phyloP scores from a whole-genome alignment of 1,140 invertebrate genomes.

The Andricus grossulariae region DNA sequence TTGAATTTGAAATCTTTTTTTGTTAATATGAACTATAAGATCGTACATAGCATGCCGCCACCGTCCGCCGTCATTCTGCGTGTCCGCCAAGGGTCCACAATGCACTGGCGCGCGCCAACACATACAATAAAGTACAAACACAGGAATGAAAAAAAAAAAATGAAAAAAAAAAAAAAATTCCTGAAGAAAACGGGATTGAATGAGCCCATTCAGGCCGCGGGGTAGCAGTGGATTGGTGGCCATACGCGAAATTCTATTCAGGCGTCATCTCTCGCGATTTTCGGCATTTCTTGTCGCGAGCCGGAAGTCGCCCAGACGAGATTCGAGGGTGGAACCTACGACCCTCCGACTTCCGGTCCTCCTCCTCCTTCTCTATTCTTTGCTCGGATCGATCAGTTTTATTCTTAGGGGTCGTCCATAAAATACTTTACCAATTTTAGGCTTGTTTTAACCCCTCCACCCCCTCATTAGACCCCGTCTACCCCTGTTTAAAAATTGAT shows the following conservation, averaged over 20 bases:
- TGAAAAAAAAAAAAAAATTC: constrained; percentile 39
- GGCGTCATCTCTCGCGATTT: constrained; percentile 48
- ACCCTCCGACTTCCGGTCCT: constrained; percentile 15
- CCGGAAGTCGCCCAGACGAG: constrained; percentile 69
- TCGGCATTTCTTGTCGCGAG: constrained; percentile 58
- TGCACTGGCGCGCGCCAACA: constrained; percentile 56
- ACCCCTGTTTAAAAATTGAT: too few relatives aligned
- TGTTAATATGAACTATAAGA: too few relatives aligned
- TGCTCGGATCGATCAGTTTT: background rate
- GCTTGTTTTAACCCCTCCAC: too few relatives aligned
- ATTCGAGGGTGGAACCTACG: background rate
- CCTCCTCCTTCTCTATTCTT: too few relatives aligned
- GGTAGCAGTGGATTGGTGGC: constrained; percentile 39
- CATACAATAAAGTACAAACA: constrained; percentile 49
- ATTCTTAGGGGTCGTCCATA: background rate
- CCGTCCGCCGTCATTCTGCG: constrained; percentile 46
- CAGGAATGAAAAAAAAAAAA: constrained; percentile 39
- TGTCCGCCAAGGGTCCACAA: constrained; percentile 46
- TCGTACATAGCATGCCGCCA: constrained; percentile 44
- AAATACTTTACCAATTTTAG: too few relatives aligned
- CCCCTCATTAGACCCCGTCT: too few relatives aligned
- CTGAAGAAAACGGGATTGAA: constrained; percentile 48
- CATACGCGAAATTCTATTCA: constrained; percentile 44
- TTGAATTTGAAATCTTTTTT: too few relatives aligned
- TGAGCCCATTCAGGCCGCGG: constrained; percentile 52